phyloP scores from a whole-genome alignment of 2,797 vertebrate genomes.

The Onychomys torridus region DNA sequence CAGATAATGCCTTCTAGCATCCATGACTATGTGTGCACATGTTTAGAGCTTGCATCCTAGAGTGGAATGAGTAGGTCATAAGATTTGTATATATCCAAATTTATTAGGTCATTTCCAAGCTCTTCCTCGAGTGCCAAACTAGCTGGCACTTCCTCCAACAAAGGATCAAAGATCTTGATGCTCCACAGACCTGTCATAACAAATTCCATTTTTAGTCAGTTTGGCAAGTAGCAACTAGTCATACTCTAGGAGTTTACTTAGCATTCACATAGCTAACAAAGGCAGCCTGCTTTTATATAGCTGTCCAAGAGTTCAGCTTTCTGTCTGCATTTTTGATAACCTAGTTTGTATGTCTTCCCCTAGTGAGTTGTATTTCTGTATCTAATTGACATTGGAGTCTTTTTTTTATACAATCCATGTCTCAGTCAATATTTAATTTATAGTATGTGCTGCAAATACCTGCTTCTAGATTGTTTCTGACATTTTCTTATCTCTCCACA shows the following conservation, averaged over 20 bases:
- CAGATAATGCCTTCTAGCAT: background rate
- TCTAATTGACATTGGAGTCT: conserved; percentile 15
- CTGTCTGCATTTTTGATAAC: conserved; percentile 39
- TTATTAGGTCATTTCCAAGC: conserved; percentile 20
- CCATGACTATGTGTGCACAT: background rate
- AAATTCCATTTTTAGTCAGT: conserved; percentile 27
- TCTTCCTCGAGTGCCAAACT: conserved; percentile 17
- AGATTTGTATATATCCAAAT: background rate
- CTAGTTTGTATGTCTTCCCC: background rate
- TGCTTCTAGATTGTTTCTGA: background rate
- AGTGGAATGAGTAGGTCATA: background rate
- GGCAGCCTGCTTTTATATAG: background rate
- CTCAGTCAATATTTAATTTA: background rate
- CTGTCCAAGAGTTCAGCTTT: background rate
- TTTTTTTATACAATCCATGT: conserved; percentile 18
- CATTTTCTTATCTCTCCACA: background rate
- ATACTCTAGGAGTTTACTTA: background rate
- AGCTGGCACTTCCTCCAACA: background rate
- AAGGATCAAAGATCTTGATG: background rate
- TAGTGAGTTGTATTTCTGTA: conserved; percentile 30
- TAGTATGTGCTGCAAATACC: background rate
- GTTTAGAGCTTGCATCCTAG: background rate
- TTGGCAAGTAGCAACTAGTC: background rate
- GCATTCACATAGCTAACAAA: conserved; percentile 14
- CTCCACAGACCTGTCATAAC: background rate